Base-by-base conservation (phyloP, 2,113 vertebrate genomes). In the Strix aluco region DNA sequence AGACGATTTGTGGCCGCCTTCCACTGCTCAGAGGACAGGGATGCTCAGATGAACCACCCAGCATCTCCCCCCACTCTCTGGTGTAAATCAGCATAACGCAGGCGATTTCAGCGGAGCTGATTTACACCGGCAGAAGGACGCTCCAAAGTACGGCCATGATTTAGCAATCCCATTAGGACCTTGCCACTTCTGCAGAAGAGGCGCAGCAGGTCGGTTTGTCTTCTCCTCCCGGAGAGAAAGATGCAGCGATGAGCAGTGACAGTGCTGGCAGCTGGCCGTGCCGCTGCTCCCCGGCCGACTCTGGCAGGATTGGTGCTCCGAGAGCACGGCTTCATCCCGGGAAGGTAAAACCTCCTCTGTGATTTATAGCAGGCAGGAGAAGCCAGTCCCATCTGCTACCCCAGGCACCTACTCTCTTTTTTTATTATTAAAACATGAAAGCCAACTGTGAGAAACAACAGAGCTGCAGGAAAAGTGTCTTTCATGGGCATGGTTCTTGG, bases 121-220 rank as follows among this genome's bases (percentile, higher is more conserved):
- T 96, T 94, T 93, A 96, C 7, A 1, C 46, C 16, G 0, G 67
- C 65, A 79, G 59, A 59, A 88, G 26, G 88, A 88, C 0, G 3
- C 51, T 88, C 70, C 2, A 0, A 74, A 90, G 88, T 18, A 55
- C 8, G 2, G 91, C 72, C 0, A 0, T 96, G 96, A 95, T 90
- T 96, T 95, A 96, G 82, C 65, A 71, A 66, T 93, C 88, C 96
- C 96, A 81, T 92, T 62, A 96, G 93, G 92, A 46, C 90, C 51
- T 23, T 32, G 67, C 52, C 92, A 90, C 69, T 93, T 52, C 62
- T 81, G 82, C 94, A 63, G 55, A 44, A 96, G 66, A 90, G 93
- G 59, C 30, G 4, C 81, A 81, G 95, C 42, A 23, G 82, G 85
- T n/a, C 36, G 5, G n/a, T 93, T 93, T 92, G 59, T 51, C 87